Percentiles rank a stretch among this genome's conserved stretches.
Evolutionary conservation across 1,140 invertebrate species (phyloP).

Genomic region (Megalonaias nervosa): DNA sequence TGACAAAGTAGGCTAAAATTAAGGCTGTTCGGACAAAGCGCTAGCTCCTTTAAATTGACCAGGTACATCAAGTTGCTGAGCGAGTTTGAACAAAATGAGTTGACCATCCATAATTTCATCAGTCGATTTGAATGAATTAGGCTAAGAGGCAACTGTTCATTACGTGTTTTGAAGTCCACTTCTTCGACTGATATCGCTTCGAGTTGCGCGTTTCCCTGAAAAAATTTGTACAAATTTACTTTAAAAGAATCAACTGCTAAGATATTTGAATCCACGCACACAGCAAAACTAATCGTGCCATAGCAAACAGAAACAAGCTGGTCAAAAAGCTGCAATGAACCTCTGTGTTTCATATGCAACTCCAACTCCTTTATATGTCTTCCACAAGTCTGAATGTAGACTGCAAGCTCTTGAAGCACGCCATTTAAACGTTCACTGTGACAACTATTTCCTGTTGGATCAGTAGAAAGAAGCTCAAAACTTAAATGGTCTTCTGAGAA

Average conservation of each 20-base stretch:
- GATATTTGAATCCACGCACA: constrained; percentile 9
- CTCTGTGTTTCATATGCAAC: background rate
- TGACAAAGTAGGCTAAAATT: constrained; percentile 21
- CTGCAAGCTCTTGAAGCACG: background rate
- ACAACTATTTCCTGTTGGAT: background rate
- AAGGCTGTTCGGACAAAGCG: constrained; percentile 10
- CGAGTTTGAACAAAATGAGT: constrained; percentile 10
- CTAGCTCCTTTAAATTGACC: constrained; percentile 17
- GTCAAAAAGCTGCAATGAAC: no score
- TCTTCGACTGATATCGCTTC: constrained; percentile 2
- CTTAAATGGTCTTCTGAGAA: background rate
- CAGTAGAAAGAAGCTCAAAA: background rate
- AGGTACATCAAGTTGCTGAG: constrained; percentile 22
- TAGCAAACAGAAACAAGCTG: constrained; percentile 1
- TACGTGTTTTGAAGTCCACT: constrained; percentile 13
- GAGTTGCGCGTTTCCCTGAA: constrained; percentile 10
- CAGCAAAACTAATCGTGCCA: background rate
- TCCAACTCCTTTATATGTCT: constrained; percentile 4
- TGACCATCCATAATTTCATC: constrained; percentile 3
- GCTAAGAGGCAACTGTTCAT: constrained; percentile 7
- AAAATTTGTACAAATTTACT: constrained; percentile 2
- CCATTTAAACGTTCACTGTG: background rate
- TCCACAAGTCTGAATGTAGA: background rate
- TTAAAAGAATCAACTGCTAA: constrained; percentile 10
- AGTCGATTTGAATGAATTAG: constrained; percentile 3